Percentiles rank a stretch among this genome's conserved stretches.
phyloP scores from a whole-genome alignment of 2,113 vertebrate genomes.

The Pachyramphus minor region DNA sequence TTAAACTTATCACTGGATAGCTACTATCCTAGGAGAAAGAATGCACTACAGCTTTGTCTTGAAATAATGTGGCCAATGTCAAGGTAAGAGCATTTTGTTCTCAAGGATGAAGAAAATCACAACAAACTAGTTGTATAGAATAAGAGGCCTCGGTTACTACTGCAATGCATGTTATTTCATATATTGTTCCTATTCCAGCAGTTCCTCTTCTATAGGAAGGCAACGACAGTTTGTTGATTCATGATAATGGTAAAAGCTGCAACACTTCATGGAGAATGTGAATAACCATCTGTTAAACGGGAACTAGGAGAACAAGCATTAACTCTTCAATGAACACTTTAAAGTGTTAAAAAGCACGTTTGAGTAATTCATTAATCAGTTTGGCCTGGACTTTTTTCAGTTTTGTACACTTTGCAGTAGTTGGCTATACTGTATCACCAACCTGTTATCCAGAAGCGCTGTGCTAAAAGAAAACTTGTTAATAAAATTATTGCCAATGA shows the following conservation, averaged over 20 bases:
- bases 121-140: neutral
- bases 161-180: neutral
- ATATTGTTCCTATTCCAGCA: neutral
- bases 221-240: slow-evolving; percentile 1
- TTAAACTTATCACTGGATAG: neutral
- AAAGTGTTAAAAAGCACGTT: neutral
- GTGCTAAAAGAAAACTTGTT: neutral
- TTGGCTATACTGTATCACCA: neutral
- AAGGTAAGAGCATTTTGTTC: neutral
- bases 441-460: neutral
- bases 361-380: neutral
- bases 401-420: neutral
- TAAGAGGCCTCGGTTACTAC: neutral
- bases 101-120: neutral
- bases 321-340: neutral
- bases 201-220: neutral
- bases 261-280: neutral
- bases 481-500: neutral
- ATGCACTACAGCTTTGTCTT: neutral
- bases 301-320: neutral
- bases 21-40: neutral
- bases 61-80: neutral
- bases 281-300: neutral
- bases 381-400: neutral
- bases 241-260: neutral